A percentile compares a stretch with the other conserved stretches of the same genome.
phyloP scores from a whole-genome alignment of 1,140 invertebrate genomes.

The Drepana arcuata region DNA sequence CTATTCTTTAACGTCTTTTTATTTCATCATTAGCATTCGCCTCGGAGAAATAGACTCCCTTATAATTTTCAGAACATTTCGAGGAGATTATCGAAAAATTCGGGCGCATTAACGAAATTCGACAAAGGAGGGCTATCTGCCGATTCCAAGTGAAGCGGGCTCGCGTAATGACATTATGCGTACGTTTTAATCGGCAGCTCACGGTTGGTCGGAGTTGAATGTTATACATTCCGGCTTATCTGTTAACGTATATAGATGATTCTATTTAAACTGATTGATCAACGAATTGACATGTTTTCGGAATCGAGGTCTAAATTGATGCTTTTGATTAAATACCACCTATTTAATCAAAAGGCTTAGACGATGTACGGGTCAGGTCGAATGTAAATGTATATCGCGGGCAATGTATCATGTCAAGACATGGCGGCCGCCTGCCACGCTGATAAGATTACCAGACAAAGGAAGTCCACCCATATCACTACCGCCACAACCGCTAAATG shows the following conservation, averaged over 20 bases:
- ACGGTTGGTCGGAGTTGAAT: conserved; percentile 31
- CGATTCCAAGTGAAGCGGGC: conserved; percentile 12
- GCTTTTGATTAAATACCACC: too few relatives aligned
- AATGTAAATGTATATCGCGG: conserved; percentile 43
- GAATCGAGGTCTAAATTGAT: too few relatives aligned
- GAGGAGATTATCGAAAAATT: conserved; percentile 21
- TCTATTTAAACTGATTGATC: conserved; percentile 26
- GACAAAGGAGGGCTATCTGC: conserved; percentile 14
- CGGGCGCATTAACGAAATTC: conserved; percentile 19
- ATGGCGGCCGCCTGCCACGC: conserved; percentile 42
- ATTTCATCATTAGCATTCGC: conserved; percentile 4
- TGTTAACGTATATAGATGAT: conserved; percentile 13
- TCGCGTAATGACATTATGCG: conserved; percentile 40
- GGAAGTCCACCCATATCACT: conserved; percentile 68
- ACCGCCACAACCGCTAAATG: conserved; percentile 58
- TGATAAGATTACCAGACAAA: conserved; percentile 70
- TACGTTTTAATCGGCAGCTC: conserved; percentile 43
- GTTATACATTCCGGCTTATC: conserved; percentile 20
- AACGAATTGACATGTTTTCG: too few relatives aligned
- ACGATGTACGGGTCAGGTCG: conserved; percentile 1
- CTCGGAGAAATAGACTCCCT: conserved; percentile 8
- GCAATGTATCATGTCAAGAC: conserved; percentile 63
- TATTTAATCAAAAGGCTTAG: too few relatives aligned
- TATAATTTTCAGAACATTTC: conserved; percentile 13
- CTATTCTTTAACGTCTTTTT: too few relatives aligned